These are phyloP conservation scores for Drosophila mercatorum DNA, from an alignment of 2,888 invertebrate species.

Conservation along the genomic window DNA sequence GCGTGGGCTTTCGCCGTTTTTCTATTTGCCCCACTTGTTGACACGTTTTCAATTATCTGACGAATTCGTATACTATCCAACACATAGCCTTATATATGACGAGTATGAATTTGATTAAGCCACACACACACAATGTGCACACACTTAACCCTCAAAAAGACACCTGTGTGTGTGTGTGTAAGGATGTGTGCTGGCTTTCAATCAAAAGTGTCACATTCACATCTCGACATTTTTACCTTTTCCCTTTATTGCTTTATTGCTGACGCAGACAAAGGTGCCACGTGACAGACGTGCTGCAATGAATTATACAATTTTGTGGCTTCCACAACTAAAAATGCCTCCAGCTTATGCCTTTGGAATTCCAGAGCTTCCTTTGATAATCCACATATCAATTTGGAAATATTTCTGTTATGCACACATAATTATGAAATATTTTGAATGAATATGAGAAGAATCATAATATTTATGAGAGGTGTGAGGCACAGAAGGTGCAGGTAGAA, in stretches of 20 bases:
- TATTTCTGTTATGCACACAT: not conserved
- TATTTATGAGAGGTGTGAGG: no score
- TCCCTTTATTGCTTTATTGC: constrained; percentile 47
- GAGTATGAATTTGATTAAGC: constrained; percentile 49
- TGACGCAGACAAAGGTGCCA: constrained; percentile 35
- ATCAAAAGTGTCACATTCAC: constrained; percentile 74
- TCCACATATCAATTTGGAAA: not conserved
- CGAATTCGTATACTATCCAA: constrained; percentile 49
- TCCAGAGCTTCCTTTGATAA: not conserved
- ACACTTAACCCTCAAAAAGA: constrained; percentile 1
- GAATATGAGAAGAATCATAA: no score
- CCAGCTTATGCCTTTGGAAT: not conserved
- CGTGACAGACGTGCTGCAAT: constrained; percentile 47
- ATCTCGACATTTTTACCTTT: constrained; percentile 59
- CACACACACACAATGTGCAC: constrained; percentile 2
- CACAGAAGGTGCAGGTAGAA: no score
- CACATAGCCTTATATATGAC: constrained; percentile 10
- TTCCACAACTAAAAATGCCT: constrained; percentile 21
- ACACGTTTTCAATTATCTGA: constrained; percentile 81
- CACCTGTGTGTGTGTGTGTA: constrained; percentile 3
- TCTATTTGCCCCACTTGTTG: constrained; percentile 60
- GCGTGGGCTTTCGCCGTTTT: constrained; percentile 18
- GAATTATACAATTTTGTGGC: constrained; percentile 28
- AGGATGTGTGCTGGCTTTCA: constrained; percentile 51
- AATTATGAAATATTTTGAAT: no score